Conservation (phyloP, 53 echinoderm and acorn worm species). For the Mesocentrotus franciscanus region DNA sequence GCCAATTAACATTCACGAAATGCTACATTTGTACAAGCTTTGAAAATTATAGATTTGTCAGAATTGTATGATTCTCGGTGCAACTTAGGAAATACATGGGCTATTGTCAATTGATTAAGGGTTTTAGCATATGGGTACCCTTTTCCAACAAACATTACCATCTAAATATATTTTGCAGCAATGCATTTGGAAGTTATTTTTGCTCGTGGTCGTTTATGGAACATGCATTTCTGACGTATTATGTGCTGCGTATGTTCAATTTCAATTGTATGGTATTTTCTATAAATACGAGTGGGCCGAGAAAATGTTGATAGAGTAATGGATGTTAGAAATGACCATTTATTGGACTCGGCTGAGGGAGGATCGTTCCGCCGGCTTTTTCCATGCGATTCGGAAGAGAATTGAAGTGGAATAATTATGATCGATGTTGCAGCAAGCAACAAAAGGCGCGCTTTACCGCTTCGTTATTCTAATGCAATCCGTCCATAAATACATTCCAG, state of each 20-base stretch:
- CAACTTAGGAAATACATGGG: too few relatives aligned
- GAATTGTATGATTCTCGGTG: too few relatives aligned
- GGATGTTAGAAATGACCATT: slow-evolving; percentile 17
- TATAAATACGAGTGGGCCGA: neutral
- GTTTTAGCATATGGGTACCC: too few relatives aligned
- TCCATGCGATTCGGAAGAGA: neutral
- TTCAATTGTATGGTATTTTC: neutral
- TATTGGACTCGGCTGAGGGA: neutral
- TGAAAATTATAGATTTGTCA: too few relatives aligned
- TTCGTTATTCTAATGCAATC: slow-evolving; percentile 31
- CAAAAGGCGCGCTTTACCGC: slow-evolving; percentile 16
- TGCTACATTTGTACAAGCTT: too few relatives aligned
- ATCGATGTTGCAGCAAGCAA: neutral
- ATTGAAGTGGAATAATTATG: slow-evolving; percentile 40
- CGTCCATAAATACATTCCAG: slow-evolving; percentile 4
- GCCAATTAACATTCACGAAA: too few relatives aligned
- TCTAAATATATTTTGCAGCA: neutral
- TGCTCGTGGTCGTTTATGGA: neutral
- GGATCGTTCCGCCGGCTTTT: neutral
- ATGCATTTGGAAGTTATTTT: neutral
- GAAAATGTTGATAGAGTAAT: neutral
- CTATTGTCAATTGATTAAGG: too few relatives aligned
- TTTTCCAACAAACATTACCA: neutral
- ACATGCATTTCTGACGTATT: neutral
- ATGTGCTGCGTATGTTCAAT: neutral